A percentile compares a stretch with the other conserved stretches of the same genome.
Evolutionary conservation across 2,113 vertebrate species (phyloP).

Genomic region (Nestor notabilis): DNA sequence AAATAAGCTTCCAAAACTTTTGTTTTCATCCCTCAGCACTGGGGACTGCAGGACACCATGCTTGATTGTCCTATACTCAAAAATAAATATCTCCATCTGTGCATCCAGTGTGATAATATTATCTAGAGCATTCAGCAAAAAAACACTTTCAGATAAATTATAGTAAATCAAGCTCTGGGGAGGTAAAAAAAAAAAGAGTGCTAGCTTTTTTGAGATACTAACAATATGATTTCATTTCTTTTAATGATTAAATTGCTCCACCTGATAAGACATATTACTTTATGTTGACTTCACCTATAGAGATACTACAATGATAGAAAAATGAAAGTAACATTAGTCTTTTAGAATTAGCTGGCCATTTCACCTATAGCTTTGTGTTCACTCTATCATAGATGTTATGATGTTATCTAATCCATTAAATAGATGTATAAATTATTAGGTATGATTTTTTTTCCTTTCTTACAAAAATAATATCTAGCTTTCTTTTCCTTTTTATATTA

Average conservation of each 20-base stretch:
- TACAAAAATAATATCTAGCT: background rate
- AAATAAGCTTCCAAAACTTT: background rate
- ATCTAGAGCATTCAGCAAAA: background rate
- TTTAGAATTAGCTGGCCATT: background rate
- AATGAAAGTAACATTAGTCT: background rate
- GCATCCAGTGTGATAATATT: background rate
- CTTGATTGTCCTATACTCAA: background rate
- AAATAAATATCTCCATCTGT: background rate
- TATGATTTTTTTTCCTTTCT: background rate
- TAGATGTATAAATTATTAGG: background rate
- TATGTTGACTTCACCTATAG: background rate
- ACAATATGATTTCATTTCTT: background rate
- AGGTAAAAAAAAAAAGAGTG: background rate
- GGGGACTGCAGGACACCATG: background rate
- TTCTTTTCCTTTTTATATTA: background rate
- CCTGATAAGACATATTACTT: background rate
- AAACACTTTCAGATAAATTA: background rate
- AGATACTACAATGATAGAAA: background rate
- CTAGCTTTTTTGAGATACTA: background rate
- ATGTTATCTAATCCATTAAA: background rate
- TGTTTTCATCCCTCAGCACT: background rate
- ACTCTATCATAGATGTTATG: background rate
- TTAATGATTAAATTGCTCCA: background rate
- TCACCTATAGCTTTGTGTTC: background rate
- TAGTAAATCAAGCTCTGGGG: background rate